Percentiles rank a stretch among this genome's conserved stretches.
Conservation (phyloP, 2,797 vertebrate genomes). For the Holocentrus rufus region DNA sequence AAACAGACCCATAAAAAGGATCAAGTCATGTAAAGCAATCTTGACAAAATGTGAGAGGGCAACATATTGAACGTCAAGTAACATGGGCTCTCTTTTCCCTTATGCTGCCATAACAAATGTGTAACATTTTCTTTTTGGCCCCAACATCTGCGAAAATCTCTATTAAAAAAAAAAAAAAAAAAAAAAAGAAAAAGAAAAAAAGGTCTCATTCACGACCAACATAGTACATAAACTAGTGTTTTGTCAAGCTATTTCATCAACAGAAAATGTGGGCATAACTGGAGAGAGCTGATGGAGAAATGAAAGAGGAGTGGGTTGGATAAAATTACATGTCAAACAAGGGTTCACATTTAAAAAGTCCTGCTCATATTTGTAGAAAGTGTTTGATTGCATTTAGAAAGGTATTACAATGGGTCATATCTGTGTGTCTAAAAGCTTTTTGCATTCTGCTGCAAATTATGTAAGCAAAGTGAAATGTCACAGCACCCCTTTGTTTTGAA, state of each 20-base stretch:
- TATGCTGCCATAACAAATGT: conserved; percentile 52
- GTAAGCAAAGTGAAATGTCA: conserved; percentile 86
- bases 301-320: conserved; percentile 86
- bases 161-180: too few relatives aligned
- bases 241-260: conserved; percentile 80
- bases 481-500: conserved; percentile 79
- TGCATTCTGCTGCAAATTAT: conserved; percentile 86
- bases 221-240: conserved; percentile 77
- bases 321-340: conserved; percentile 88
- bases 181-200: conserved; percentile 27
- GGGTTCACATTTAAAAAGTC: conserved; percentile 86
- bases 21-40: conserved; percentile 71
- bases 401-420: conserved; percentile 89
- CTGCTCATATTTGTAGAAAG: conserved; percentile 85
- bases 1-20: conserved; percentile 58
- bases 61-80: conserved; percentile 53
- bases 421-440: conserved; percentile 89
- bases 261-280: conserved; percentile 79
- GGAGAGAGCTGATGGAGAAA: conserved; percentile 80
- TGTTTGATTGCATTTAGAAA: conserved; percentile 89
- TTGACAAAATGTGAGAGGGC: conserved; percentile 69
- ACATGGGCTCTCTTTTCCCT: conserved; percentile 22
- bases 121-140: conserved; percentile 70
- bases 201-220: conserved; percentile 63
- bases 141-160: conserved; percentile 71